These are phyloP conservation scores for Saturnia pavonia DNA, from an alignment of 2,888 invertebrate species.

Conservation along the genomic window DNA sequence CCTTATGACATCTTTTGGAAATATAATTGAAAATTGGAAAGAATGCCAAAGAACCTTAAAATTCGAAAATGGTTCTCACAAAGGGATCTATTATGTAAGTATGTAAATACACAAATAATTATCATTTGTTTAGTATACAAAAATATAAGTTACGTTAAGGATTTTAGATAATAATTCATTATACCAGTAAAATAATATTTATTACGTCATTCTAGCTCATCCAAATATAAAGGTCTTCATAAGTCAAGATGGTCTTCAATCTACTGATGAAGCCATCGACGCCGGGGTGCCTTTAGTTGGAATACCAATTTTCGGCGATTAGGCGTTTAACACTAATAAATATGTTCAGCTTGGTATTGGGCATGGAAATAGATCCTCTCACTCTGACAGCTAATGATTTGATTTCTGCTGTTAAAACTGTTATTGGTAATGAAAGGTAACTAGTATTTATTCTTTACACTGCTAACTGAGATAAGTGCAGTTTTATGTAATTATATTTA, in stretches of 20 bases:
- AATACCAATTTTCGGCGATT: slow-evolving; percentile 65
- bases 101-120: background rate
- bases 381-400: slow-evolving; percentile 42
- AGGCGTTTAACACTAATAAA: slow-evolving; percentile 56
- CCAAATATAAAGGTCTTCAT: slow-evolving; percentile 28
- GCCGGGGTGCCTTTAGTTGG: slow-evolving; percentile 61
- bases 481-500: background rate
- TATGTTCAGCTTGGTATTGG: slow-evolving; percentile 48
- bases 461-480: background rate
- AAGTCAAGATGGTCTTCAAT: too few species aligned
- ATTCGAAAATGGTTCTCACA: slow-evolving; percentile 66
- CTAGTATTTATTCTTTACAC: background rate
- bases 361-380: slow-evolving; percentile 46
- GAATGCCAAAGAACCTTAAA: slow-evolving; percentile 35
- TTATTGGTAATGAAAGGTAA: slow-evolving; percentile 41
- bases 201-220: slow-evolving; percentile 44
- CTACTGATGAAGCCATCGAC: slow-evolving; percentile 41
- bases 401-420: slow-evolving; percentile 35
- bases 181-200: background rate
- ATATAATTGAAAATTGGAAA: slow-evolving; percentile 53
- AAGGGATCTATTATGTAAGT: slow-evolving; percentile 55
- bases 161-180: background rate
- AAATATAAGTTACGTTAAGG: too few species aligned
- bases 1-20: slow-evolving; percentile 69
- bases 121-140: too few species aligned